phyloP scores from a whole-genome alignment of 2,113 vertebrate genomes.

The Chaenocephalus aceratus region DNA sequence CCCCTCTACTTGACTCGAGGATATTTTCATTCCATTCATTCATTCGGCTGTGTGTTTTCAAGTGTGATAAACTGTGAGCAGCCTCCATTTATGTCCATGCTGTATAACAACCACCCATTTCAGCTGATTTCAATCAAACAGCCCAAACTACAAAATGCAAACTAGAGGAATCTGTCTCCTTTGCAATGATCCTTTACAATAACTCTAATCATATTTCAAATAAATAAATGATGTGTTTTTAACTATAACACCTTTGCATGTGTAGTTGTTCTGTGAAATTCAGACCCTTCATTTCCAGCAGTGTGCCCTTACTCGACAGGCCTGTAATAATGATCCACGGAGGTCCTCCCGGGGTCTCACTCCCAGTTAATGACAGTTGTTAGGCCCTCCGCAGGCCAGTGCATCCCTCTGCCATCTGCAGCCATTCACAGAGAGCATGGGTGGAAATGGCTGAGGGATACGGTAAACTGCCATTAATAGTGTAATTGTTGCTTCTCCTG shows the following conservation, averaged over 20 bases:
- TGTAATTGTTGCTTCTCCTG: constrained; percentile 42
- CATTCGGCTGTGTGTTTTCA: constrained; percentile 13
- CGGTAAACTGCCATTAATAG: constrained; percentile 53
- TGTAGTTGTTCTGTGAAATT: not conserved
- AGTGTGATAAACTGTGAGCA: constrained; percentile 38
- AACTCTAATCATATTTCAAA: constrained; percentile 1
- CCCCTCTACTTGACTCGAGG: constrained; percentile 20
- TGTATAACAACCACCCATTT: constrained; percentile 26
- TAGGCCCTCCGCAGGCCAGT: constrained; percentile 62
- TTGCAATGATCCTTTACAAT: not conserved
- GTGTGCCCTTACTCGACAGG: constrained; percentile 45
- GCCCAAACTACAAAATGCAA: constrained; percentile 17
- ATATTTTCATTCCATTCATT: constrained; percentile 42
- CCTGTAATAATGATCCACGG: constrained; percentile 56
- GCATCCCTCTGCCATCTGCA: constrained; percentile 67
- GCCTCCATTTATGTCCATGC: constrained; percentile 28
- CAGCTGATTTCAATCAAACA: constrained; percentile 25
- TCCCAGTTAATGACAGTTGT: constrained; percentile 77
- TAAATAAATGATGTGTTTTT: constrained; percentile 15
- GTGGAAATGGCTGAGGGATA: constrained; percentile 35
- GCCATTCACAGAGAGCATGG: constrained; percentile 43
- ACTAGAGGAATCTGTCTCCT: constrained; percentile 5
- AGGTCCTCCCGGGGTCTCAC: constrained; percentile 47
- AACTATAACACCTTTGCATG: not conserved
- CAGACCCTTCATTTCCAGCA: not conserved